Base-by-base conservation (phyloP, 2,797 vertebrate species). In the Pangasius larnaudii region DNA sequence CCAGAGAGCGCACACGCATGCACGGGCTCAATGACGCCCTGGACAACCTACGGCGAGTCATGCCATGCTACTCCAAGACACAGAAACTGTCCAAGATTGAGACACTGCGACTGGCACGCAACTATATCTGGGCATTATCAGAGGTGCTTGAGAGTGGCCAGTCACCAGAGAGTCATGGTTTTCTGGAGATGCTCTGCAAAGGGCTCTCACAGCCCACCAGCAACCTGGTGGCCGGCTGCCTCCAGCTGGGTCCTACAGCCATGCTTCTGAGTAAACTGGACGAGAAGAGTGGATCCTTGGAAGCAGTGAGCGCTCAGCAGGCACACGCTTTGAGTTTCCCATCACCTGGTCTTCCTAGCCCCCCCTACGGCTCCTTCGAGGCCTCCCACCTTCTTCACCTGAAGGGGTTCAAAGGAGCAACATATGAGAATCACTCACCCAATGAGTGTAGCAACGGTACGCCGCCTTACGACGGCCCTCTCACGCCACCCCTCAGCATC, bases 21-120 rank as follows among this genome's bases (percentile, higher is more conserved):
- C 98, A 99, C 0, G 98, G 98, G 2, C 94, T 99, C 71, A 99
- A 99, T 0, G 98, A 99, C 0, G 98, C 98, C 10, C 94, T 99
- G 90, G 98, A 99, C 72, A 98, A 95, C 92, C 95, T 99, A 86
- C 94, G 98, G 56, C 92, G 95, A 89, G 98, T 99, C 78, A 99
- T 99, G 98, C 98, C 98, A n/a, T 99, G 98, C 90, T 98, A 98
- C 93, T 99, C 98, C 90, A 99, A 99, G 89, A 99, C 98, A 1
- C 98, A 99, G 88, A 99, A 99, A 79, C 93, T 99, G 63, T 99
- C 98, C 87, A 99, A 99, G 94, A 99, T 99, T 11, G 98, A 99
- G 94, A 99, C 98, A 0, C 93, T 99, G 84, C 95, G 98, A 85
- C 94, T 99, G 79, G 98, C 98, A 9, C 97, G 96, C 91, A 99